Percentiles rank a stretch among this genome's conserved stretches.
Conservation (phyloP, 2,888 invertebrate genomes). For the Nemapogon koenigi region DNA sequence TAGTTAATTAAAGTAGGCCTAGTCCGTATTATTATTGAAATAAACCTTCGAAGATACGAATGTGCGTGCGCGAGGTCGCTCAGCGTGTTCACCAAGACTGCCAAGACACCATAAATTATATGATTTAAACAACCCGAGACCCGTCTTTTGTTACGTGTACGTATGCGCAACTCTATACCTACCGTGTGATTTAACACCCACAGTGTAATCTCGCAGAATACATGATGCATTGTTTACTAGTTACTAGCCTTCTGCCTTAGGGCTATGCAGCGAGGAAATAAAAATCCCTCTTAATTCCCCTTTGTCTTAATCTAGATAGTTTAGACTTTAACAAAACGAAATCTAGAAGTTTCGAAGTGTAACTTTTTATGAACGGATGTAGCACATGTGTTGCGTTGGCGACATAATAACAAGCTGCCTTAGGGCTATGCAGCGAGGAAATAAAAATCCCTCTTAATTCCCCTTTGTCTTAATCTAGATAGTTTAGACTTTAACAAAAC, state of each 20-base stretch:
- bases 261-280: too few relatives aligned
- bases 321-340: too few relatives aligned
- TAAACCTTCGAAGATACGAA: too few relatives aligned
- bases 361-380: slow-evolving; percentile 62
- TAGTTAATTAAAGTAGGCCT: too few relatives aligned
- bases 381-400: slow-evolving; percentile 55
- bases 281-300: too few relatives aligned
- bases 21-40: too few relatives aligned
- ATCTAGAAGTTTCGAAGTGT: too few relatives aligned
- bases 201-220: slow-evolving; percentile 18
- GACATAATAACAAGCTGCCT: slow-evolving; percentile 56
- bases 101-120: slow-evolving; percentile 26
- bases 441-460: too few relatives aligned
- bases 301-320: too few relatives aligned
- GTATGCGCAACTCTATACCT: slow-evolving; percentile 11
- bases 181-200: slow-evolving; percentile 29
- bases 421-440: too few relatives aligned
- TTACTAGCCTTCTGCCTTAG: slow-evolving; percentile 6
- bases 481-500: too few relatives aligned
- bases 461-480: too few relatives aligned
- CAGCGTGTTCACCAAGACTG: neutral
- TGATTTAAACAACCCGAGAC: slow-evolving; percentile 24
- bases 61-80: slow-evolving; percentile 4
- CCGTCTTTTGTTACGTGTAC: slow-evolving; percentile 20
- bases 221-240: slow-evolving; percentile 6